Conservation (phyloP, 2,113 vertebrate genomes). For the Bujurquina vittata region DNA sequence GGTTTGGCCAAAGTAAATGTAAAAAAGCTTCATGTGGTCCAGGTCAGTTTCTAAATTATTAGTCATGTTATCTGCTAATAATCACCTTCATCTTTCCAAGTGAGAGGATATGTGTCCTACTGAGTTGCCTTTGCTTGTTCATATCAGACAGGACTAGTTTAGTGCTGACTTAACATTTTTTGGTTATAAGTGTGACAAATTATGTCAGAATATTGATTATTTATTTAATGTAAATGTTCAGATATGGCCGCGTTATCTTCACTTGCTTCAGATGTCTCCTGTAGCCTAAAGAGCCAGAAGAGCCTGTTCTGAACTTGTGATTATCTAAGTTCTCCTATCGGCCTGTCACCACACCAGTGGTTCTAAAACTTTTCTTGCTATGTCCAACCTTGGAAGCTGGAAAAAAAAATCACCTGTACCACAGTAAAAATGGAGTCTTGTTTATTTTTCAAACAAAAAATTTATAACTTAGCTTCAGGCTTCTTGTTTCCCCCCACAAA, state of each 20-base stretch:
- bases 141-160: constrained; percentile 14
- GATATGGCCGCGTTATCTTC: no score
- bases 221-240: not conserved
- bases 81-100: constrained; percentile 22
- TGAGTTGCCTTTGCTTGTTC: constrained; percentile 22
- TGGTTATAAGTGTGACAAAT: not conserved
- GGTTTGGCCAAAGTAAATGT: constrained; percentile 32
- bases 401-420: not conserved
- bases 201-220: not conserved
- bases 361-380: not conserved
- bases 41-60: constrained; percentile 30
- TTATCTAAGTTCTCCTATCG: not conserved
- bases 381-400: not conserved
- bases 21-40: constrained; percentile 37
- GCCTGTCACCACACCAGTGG: not conserved
- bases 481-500: not conserved
- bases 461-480: not conserved
- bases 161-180: not conserved
- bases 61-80: constrained; percentile 33
- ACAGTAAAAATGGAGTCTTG: not conserved
- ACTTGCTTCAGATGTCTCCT: constrained; percentile 43
- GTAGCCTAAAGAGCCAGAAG: constrained; percentile 1
- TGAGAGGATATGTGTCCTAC: constrained; percentile 19
- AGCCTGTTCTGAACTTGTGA: not conserved
- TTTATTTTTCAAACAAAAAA: not conserved